These are phyloP conservation scores for Cryptotermes secundus DNA, from an alignment of 1,140 invertebrate genomes.

Conservation along the genomic window DNA sequence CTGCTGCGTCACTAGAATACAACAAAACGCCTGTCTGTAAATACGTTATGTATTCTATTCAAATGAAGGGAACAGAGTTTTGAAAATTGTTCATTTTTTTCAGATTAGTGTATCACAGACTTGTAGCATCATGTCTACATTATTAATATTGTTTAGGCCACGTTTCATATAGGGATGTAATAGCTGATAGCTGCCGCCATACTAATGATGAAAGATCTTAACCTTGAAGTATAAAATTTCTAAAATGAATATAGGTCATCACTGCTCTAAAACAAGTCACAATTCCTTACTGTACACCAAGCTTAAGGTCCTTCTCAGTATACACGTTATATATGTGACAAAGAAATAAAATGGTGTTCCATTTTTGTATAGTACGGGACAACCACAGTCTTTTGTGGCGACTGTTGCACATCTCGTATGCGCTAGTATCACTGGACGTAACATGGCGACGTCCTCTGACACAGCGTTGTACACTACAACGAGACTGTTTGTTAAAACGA, in stretches of 20 bases:
- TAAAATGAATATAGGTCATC: background rate
- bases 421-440: background rate
- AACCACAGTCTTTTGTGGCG: conserved; percentile 15
- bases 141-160: conserved; percentile 12
- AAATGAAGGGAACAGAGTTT: background rate
- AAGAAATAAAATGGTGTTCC: background rate
- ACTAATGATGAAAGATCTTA: background rate
- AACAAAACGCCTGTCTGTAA: background rate
- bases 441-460: too few species aligned
- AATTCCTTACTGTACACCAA: background rate
- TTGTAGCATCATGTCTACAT: background rate
- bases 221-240: background rate
- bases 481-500: conserved; percentile 8
- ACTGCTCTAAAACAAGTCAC: background rate
- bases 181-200: background rate
- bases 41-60: background rate
- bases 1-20: background rate
- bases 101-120: background rate
- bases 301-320: background rate
- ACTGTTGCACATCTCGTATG: conserved; percentile 1
- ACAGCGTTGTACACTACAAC: background rate
- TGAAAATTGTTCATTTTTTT: background rate
- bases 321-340: background rate
- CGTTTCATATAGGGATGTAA: conserved; percentile 11
- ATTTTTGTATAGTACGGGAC: conserved; percentile 8